Conservation (phyloP, 23 tunicate species). For the Trididemnum clinides region DNA sequence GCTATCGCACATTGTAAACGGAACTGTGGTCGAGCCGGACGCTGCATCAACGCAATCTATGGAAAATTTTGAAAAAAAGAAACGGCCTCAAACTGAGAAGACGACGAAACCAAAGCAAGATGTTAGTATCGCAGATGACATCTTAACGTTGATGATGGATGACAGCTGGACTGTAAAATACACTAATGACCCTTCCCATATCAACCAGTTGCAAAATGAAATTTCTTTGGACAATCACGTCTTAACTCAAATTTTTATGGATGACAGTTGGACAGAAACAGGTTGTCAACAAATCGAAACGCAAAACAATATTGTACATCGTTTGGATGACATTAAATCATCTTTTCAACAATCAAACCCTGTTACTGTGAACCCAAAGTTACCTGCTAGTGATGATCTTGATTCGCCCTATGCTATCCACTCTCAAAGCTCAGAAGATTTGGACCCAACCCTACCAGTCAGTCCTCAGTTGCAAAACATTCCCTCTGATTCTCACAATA, state of each 20-base stretch:
- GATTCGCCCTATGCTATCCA: background rate
- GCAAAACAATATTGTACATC: background rate
- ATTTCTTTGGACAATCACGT: background rate
- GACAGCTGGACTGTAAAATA: conserved; percentile 62
- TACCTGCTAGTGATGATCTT: background rate
- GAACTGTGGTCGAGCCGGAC: too few relatives aligned
- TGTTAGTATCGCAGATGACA: conserved; percentile 58
- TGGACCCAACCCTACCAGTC: background rate
- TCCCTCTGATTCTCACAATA: too few relatives aligned
- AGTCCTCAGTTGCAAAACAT: background rate
- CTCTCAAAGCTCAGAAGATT: background rate
- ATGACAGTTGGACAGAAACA: background rate
- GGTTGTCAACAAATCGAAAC: background rate
- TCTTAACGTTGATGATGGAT: conserved; percentile 67
- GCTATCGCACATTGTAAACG: too few relatives aligned
- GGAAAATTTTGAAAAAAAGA: too few relatives aligned
- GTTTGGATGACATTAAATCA: background rate
- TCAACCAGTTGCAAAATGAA: background rate
- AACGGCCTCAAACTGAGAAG: too few relatives aligned
- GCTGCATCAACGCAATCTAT: too few relatives aligned
- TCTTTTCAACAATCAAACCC: background rate
- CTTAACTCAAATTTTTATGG: background rate
- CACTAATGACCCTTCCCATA: background rate
- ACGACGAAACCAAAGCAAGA: background rate
- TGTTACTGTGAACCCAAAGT: background rate